Base-by-base conservation (phyloP, 2,113 vertebrate species). In the Reinhardtius hippoglossoides region DNA sequence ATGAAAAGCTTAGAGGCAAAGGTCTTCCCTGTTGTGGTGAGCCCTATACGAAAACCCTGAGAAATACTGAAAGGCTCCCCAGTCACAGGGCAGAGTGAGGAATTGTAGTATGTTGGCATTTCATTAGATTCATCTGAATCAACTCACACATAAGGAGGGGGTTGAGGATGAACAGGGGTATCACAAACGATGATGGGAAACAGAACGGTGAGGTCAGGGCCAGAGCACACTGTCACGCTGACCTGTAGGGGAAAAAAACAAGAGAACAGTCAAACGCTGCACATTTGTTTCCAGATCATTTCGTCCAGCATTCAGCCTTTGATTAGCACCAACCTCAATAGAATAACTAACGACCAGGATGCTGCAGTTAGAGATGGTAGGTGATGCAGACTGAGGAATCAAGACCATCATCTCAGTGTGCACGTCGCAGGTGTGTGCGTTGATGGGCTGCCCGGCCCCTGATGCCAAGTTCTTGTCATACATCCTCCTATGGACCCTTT, bases 291-390 rank as follows among this genome's bases (percentile, higher is more conserved):
- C 21, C 14, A 27, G 4, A 63, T 54, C 50, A 54, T 26, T 54
- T 40, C 13, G 14, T 24, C 16, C 4, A 48, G 3, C 44, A 13
- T 42, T 9, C 48, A 10, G 54, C 27, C 55, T 35, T 48, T 26
- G 9, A 1, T 15, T 61, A 9, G 26, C 54, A 86, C 87, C 31
- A 71, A 92, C 89, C 91, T 86, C 54, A 44, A 92, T 48, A 0
- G 54, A 1, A 76, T 91, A 88, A 0, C 81, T 27, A 1, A 90
- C 66, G 0, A 59, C 56, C 3, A 92, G 10, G 78, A 92, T 71
- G 70, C 46, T 67, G 86, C 91, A 93, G 80, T 93, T 91, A 1
- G 87, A 72, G 78, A 92, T 82, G 74, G 76, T 70, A 64, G 42
- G 16, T 0, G 68, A 0, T 0, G 71, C 46, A 3, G 42, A 14